phyloP scores from a whole-genome alignment of 2,113 vertebrate genomes.

The Mionectes macconnelli region DNA sequence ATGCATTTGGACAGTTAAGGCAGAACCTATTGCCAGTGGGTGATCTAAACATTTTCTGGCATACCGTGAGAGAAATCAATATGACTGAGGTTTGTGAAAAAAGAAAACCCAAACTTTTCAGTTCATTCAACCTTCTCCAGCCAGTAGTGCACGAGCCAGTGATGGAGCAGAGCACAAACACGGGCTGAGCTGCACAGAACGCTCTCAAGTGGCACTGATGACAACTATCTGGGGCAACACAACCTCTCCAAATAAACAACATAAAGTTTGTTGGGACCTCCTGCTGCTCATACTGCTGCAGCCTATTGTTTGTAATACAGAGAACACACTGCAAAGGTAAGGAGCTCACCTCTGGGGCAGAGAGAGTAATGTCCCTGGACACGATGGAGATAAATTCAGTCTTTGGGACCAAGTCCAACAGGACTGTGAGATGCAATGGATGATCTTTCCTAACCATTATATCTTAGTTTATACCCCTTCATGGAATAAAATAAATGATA shows the following conservation, averaged over 20 bases:
- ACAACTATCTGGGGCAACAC: not conserved
- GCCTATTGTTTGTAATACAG: not conserved
- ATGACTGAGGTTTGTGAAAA: not conserved
- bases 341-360: not conserved
- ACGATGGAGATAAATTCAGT: not conserved
- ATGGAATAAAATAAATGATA: not conserved
- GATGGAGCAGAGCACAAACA: not conserved
- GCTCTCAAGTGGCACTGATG: not conserved
- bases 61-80: not conserved
- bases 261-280: not conserved
- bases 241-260: not conserved
- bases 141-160: not conserved
- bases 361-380: not conserved
- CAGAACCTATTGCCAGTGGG: not conserved
- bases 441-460: not conserved
- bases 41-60: slow-evolving; percentile 11
- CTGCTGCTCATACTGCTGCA: not conserved
- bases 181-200: not conserved
- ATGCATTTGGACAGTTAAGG: not conserved
- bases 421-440: not conserved
- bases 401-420: not conserved
- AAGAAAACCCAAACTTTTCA: not conserved
- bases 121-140: not conserved
- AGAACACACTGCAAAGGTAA: not conserved
- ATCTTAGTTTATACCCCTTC: not conserved